phyloP scores from a whole-genome alignment of 2,113 vertebrate species.

The Amblyopsis rosae region DNA sequence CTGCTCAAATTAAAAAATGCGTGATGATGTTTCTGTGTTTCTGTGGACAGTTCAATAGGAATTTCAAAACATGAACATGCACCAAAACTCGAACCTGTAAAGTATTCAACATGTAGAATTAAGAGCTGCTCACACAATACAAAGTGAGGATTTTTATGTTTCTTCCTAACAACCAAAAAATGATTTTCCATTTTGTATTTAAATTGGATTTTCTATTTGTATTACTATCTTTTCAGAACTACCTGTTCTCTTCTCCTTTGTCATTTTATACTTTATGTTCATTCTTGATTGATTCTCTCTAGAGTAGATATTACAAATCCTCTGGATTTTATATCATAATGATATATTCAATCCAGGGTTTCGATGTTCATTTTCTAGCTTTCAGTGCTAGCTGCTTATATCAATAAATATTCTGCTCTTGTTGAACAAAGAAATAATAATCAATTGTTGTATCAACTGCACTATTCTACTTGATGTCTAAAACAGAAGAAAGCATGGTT shows the following conservation, averaged over 20 bases:
- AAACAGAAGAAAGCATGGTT: neutral
- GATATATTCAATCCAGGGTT: neutral
- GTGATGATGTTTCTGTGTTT: neutral
- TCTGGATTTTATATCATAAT: neutral
- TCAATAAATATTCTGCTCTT: neutral
- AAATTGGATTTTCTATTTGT: no score
- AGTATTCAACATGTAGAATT: neutral
- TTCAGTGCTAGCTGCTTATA: neutral
- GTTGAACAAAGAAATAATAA: neutral
- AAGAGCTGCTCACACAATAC: neutral
- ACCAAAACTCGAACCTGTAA: neutral
- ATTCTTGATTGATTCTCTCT: neutral
- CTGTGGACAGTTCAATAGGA: neutral
- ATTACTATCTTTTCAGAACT: no score
- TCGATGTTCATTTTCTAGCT: neutral
- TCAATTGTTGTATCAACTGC: neutral
- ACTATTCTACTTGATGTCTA: neutral
- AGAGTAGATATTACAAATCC: slow-evolving; percentile 4
- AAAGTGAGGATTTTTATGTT: neutral
- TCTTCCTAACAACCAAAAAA: neutral
- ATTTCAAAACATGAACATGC: no score
- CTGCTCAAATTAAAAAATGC: no score
- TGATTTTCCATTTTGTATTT: no score
- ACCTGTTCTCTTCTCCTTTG: neutral
- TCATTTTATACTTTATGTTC: slow-evolving; percentile 9